These are phyloP conservation scores for Labia minor DNA, from an alignment of 2,888 invertebrate genomes.

Conservation along the genomic window DNA sequence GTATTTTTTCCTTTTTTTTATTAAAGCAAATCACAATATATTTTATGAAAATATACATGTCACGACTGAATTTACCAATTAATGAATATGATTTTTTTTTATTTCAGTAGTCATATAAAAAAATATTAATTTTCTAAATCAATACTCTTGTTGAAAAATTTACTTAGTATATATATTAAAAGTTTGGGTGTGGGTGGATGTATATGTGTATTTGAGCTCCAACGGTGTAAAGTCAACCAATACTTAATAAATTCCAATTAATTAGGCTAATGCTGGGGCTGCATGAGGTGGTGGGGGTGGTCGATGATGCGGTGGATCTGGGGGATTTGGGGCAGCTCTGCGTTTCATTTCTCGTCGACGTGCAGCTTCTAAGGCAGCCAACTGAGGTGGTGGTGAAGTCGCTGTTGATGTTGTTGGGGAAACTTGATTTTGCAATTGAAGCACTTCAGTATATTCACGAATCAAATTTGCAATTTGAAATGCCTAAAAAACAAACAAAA, in stretches of 20 bases:
- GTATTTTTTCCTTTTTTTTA: too few relatives aligned
- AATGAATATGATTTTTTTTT: too few relatives aligned
- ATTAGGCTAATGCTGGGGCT: background rate
- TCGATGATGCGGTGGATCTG: background rate
- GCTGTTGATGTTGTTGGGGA: background rate
- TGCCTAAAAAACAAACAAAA: conserved; percentile 54
- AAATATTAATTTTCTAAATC: too few relatives aligned
- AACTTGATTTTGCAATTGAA: conserved; percentile 37
- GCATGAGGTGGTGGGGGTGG: background rate
- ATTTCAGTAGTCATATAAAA: too few relatives aligned
- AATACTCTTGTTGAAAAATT: too few relatives aligned
- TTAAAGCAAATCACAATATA: too few relatives aligned
- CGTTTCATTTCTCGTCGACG: background rate
- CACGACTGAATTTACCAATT: too few relatives aligned
- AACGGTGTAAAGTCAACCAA: background rate
- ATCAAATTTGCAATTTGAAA: conserved; percentile 88
- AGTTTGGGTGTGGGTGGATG: too few relatives aligned
- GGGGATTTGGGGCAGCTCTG: background rate
- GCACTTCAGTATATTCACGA: conserved; percentile 71
- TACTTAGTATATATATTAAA: too few relatives aligned
- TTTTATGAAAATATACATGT: too few relatives aligned
- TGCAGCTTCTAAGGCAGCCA: background rate
- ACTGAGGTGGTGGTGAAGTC: background rate
- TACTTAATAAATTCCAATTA: background rate
- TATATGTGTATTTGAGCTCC: too few relatives aligned